These are phyloP conservation scores for Limosa lapponica DNA, from an alignment of 2,797 vertebrate species.

Conservation along the genomic window DNA sequence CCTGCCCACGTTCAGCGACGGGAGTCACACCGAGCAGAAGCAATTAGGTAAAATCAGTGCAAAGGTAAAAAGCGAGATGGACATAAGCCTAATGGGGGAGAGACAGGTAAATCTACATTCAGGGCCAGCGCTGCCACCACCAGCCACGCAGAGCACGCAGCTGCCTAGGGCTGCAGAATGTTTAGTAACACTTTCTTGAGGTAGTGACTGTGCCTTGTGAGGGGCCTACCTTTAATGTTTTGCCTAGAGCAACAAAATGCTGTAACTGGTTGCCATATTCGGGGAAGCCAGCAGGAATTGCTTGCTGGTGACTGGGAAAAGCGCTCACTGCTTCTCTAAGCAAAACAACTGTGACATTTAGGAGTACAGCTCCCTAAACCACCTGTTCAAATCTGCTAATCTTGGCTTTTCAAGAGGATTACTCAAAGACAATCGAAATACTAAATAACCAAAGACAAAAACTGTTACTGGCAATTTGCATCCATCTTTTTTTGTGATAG, in stretches of 20 bases:
- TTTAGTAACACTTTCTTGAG: constrained; percentile 41
- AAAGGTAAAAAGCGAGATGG: background rate
- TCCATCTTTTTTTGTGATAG: background rate
- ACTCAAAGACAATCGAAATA: background rate
- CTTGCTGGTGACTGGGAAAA: background rate
- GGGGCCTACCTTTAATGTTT: constrained; percentile 15
- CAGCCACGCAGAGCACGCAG: background rate
- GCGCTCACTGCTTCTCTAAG: background rate
- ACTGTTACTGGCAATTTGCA: background rate
- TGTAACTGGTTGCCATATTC: background rate
- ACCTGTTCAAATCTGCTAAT: constrained; percentile 46
- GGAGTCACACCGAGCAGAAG: background rate
- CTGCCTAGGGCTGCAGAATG: constrained; percentile 55
- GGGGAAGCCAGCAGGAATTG: constrained; percentile 10
- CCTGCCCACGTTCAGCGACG: background rate
- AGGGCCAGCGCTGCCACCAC: background rate
- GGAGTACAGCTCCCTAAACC: background rate
- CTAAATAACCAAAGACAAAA: background rate
- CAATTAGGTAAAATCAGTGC: background rate
- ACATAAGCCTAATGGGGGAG: background rate
- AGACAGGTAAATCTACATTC: background rate
- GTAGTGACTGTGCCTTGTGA: background rate
- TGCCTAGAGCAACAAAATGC: constrained; percentile 32
- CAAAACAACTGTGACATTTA: background rate
- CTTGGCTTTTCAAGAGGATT: background rate